Evolutionary conservation across 1,140 invertebrate species (phyloP).

Genomic region (Atta colombica): DNA sequence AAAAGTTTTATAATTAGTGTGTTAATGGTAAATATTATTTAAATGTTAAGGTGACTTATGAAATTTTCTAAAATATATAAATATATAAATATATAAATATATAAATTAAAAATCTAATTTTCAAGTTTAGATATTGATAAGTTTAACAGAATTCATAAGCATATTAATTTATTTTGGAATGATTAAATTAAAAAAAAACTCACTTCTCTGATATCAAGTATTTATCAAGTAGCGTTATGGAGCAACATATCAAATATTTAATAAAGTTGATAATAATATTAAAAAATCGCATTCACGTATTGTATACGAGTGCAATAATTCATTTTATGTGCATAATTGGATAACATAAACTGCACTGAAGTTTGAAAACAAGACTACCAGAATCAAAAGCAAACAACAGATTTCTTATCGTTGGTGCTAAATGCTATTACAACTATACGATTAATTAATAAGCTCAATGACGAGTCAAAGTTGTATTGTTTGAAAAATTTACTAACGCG

Average conservation of each 20-base stretch:
- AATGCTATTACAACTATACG: conserved; percentile 4
- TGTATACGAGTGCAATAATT: not conserved
- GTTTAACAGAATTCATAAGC: not conserved
- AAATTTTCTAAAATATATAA: not conserved
- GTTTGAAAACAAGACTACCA: conserved; percentile 22
- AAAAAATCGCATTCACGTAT: not conserved
- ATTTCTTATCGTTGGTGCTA: conserved; percentile 25
- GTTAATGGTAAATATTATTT: not conserved
- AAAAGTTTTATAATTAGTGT: not conserved
- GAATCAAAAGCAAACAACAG: conserved; percentile 48
- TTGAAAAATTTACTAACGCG: not conserved
- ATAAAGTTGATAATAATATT: conserved; percentile 4
- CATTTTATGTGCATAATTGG: not conserved
- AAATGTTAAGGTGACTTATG: not conserved
- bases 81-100: not conserved
- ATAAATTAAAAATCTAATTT: not conserved
- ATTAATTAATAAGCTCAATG: conserved; percentile 20
- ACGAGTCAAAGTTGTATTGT: not conserved
- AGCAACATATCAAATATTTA: conserved; percentile 28
- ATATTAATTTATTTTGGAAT: not conserved
- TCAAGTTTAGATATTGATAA: not conserved
- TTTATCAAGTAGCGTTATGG: not conserved
- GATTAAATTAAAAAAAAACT: not conserved
- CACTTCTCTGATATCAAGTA: not conserved
- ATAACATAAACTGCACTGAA: not conserved